Base-by-base conservation (phyloP, 2,797 vertebrate genomes). In the Phyllotis vaccarum region DNA sequence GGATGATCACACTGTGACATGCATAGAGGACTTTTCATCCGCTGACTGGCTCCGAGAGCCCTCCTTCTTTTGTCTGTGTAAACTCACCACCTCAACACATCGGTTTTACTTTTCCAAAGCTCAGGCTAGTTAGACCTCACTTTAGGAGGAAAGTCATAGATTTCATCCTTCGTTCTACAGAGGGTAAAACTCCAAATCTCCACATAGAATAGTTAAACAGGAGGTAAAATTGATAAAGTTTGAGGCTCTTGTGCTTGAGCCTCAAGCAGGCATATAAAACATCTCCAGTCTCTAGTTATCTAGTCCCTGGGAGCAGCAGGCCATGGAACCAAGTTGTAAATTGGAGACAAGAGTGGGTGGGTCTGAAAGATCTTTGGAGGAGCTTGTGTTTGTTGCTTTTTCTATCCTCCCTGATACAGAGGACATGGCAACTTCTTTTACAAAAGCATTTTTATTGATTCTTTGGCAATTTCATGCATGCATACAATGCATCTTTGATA, bases 91-190 rank as follows among this genome's bases (percentile, higher is more conserved):
- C 93, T 96, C 93, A 97, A 92, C 94, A 96, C 92, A 96, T 98
- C 98, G 93, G 97, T 81, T 97, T 98, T 92, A 97, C 97, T 98
- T 72, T 92, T 95, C 40, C 0, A 60, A 97, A 96, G 97, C 96
- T 95, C 74, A 95, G 58, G 22, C 24, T 89, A 74, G 40, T 11
- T 14, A 93, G 64, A 62, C 43, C 5, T 6, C 0, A 76, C 64
- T 74, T 86, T 75, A 87, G 21, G 12, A 92, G 83, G n/a, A 86
- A 93, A 93, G 19, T 24, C 49, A 34, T n/a, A 78, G 19, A 60
- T 90, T 89, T 34, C 43, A 81, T 81, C 86, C 40, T 60, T 66
- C 66, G 24, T 76, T 72, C 56, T n/a, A 37, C 4, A 16, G 11
- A 70, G 37, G 16, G 3, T 88, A 9, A 86, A 31, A 82, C 40